Conservation (phyloP, 2,797 vertebrate genomes). For the Lindbergichthys nudifrons region DNA sequence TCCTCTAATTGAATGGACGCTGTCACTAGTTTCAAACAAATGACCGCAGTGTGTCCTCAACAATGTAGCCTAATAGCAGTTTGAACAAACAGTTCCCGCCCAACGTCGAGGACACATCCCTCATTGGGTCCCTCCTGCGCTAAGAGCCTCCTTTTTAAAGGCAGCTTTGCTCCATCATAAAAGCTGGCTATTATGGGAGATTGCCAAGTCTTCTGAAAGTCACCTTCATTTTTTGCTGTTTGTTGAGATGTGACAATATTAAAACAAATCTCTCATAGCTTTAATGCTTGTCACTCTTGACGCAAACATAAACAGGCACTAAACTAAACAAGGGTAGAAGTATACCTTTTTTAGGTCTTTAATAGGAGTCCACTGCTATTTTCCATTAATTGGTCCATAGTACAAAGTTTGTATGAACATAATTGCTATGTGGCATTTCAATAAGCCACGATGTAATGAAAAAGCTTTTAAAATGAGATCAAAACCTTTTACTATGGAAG, state of each 20-base stretch:
- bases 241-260: constrained; percentile 60
- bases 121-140: constrained; percentile 62
- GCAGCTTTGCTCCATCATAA: constrained; percentile 73
- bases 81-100: constrained; percentile 71
- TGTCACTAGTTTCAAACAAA: constrained; percentile 66
- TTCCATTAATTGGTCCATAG: constrained; percentile 42
- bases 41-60: constrained; percentile 54
- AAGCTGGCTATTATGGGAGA: constrained; percentile 74
- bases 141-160: constrained; percentile 64
- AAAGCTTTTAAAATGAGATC: constrained; percentile 68
- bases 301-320: constrained; percentile 32
- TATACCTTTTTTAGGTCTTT: constrained; percentile 17
- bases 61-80: constrained; percentile 58
- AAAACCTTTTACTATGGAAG: constrained; percentile 40
- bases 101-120: constrained; percentile 61
- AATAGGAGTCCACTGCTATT: constrained; percentile 41
- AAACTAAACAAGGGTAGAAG: constrained; percentile 15
- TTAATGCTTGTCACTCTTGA: constrained; percentile 35
- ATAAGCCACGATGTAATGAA: constrained; percentile 55
- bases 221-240: constrained; percentile 75
- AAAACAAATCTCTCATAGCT: constrained; percentile 36
- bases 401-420: constrained; percentile 19
- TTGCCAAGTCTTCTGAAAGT: constrained; percentile 83
- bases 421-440: constrained; percentile 49
- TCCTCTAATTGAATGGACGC: constrained; percentile 68